A percentile compares a stretch with the other conserved stretches of the same genome.
phyloP scores from a whole-genome alignment of 2,113 vertebrate genomes.

The Clarias gariepinus region DNA sequence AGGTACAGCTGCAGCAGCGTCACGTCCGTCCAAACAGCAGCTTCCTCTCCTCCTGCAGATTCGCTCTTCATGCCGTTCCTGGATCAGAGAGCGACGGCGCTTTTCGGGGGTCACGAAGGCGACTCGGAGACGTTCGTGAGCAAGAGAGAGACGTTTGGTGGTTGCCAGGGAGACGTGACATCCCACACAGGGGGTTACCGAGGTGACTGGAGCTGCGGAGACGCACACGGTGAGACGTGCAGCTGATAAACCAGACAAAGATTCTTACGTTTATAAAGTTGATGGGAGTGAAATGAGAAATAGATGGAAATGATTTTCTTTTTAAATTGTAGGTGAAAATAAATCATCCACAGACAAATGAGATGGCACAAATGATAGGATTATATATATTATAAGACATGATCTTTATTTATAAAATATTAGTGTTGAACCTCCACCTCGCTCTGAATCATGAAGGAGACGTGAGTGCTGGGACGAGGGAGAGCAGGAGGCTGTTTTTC shows the following conservation, averaged over 20 bases:
- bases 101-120: background rate
- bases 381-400: background rate
- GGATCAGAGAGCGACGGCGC: constrained; percentile 36
- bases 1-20: constrained; percentile 63
- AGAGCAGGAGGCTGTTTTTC: background rate
- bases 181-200: constrained; percentile 53
- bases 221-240: constrained; percentile 12
- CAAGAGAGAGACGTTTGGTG: constrained; percentile 34
- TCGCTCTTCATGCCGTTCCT: constrained; percentile 67
- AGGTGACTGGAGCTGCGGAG: constrained; percentile 57
- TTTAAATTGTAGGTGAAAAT: background rate
- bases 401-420: constrained; percentile 2
- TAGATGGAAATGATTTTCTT: no score
- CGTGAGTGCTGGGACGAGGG: background rate
- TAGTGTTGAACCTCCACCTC: background rate
- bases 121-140: constrained; percentile 9
- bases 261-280: background rate
- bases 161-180: constrained; percentile 35
- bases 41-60: constrained; percentile 60
- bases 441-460: constrained; percentile 7
- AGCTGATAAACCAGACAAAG: no score
- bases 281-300: background rate
- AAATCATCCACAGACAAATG: no score
- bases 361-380: background rate
- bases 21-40: constrained; percentile 64